A percentile compares a stretch with the other conserved stretches of the same genome.
Evolutionary conservation across 2,113 vertebrate genomes (phyloP).

Genomic region (Chamaea fasciata): DNA sequence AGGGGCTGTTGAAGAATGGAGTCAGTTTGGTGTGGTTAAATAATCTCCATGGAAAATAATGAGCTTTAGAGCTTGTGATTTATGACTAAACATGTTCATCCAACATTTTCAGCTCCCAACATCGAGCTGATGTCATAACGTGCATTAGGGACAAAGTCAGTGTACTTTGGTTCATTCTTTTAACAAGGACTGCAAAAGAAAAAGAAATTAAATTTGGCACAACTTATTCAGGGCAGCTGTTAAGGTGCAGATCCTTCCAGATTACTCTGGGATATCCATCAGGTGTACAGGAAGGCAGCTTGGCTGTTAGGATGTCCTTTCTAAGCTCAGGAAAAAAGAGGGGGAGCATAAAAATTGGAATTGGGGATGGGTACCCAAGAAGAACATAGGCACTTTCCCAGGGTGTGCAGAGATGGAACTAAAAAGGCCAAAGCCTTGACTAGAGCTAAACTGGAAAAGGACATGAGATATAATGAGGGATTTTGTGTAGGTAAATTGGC

Average conservation of each 20-base stretch:
- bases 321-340: not conserved
- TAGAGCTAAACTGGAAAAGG: not conserved
- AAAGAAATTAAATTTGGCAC: not conserved
- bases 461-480: fast-evolving
- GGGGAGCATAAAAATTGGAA: not conserved
- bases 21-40: not conserved
- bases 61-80: not conserved
- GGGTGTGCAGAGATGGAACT: not conserved
- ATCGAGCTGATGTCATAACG: not conserved
- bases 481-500: not conserved
- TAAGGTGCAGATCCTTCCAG: not conserved
- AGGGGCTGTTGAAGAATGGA: not conserved
- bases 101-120: not conserved
- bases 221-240: not conserved
- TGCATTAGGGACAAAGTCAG: not conserved
- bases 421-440: not conserved
- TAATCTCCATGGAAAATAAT: not conserved
- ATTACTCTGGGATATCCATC: not conserved
- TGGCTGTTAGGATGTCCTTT: not conserved
- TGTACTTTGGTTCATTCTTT: not conserved
- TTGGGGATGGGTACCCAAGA: not conserved
- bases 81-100: conserved; percentile 1
- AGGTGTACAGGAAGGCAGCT: not conserved
- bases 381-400: not conserved
- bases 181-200: not conserved